Conservation (phyloP, 2,113 vertebrate species). For the Hippoglossus stenolepis region DNA sequence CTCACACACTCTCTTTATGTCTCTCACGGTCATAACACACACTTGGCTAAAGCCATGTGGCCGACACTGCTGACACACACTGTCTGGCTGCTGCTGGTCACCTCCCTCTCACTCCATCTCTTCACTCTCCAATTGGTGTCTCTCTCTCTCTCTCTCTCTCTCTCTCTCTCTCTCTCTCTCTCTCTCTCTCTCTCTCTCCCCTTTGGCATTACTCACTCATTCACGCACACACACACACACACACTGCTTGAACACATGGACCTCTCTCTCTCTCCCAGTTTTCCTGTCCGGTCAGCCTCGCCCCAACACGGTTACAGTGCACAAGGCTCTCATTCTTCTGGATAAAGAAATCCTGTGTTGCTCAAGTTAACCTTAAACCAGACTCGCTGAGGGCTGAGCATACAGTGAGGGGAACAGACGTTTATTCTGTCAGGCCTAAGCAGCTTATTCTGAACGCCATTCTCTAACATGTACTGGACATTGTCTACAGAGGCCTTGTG, state of each 20-base stretch:
- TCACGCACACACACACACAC: conserved; percentile 9
- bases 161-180: conserved; percentile 39
- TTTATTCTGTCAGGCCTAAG: neutral
- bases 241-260: neutral
- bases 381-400: neutral
- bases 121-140: conserved; percentile 1
- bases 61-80: conserved; percentile 66
- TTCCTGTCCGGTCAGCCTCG: conserved; percentile 54
- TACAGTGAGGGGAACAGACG: conserved; percentile 4
- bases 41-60: conserved; percentile 67
- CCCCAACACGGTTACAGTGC: conserved; percentile 52
- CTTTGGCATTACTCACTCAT: neutral
- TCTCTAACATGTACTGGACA: neutral
- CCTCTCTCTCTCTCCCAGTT: conserved; percentile 1
- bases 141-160: conserved; percentile 29
- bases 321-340: conserved; percentile 82
- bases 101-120: conserved; percentile 47
- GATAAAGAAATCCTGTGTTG: conserved; percentile 72
- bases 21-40: conserved; percentile 53
- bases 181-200: conserved; percentile 23
- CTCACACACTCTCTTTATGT: conserved; percentile 10
- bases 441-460: neutral
- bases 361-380: conserved; percentile 43
- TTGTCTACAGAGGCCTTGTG: neutral
- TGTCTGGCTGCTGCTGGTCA: conserved; percentile 48